Evolutionary conservation across 2,113 vertebrate genomes (phyloP).

Genomic region (Solea senegalensis): DNA sequence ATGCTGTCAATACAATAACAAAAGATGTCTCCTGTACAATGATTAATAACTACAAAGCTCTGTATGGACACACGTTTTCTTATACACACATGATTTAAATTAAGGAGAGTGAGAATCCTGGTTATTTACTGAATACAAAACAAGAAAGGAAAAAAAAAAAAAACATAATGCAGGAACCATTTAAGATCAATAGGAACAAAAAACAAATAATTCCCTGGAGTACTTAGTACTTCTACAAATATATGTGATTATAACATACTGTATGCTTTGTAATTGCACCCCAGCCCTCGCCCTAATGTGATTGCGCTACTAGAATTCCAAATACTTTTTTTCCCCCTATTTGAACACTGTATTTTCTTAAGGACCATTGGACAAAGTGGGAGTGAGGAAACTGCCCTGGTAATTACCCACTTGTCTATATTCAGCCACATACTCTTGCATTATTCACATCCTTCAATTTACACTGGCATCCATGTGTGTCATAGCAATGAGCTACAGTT

Average conservation of each 20-base stretch:
- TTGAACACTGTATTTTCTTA: constrained; percentile 52
- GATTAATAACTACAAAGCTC: constrained; percentile 40
- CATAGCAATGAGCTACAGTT: constrained; percentile 74
- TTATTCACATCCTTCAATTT: constrained; percentile 78
- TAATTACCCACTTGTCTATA: constrained; percentile 78
- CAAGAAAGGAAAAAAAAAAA: neutral
- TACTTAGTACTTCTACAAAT: constrained; percentile 1
- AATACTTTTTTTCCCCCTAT: constrained; percentile 30
- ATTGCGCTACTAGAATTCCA: neutral
- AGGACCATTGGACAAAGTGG: constrained; percentile 62
- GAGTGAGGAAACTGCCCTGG: constrained; percentile 61
- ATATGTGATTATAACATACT: constrained; percentile 5
- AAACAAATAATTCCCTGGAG: constrained; percentile 1
- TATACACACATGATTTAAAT: constrained; percentile 36
- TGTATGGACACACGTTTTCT: constrained; percentile 41
- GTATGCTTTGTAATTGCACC: neutral
- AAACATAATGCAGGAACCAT: neutral
- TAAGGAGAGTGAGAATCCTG: constrained; percentile 1
- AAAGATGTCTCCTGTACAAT: constrained; percentile 50
- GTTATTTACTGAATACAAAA: constrained; percentile 22
- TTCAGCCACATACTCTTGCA: constrained; percentile 71
- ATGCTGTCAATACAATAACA: constrained; percentile 48
- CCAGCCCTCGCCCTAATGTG: neutral
- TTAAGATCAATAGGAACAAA: neutral
- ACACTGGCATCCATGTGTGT: constrained; percentile 66